Evolutionary conservation across 2,113 vertebrate genomes (phyloP).

Genomic region (Tylochromis polylepis): DNA sequence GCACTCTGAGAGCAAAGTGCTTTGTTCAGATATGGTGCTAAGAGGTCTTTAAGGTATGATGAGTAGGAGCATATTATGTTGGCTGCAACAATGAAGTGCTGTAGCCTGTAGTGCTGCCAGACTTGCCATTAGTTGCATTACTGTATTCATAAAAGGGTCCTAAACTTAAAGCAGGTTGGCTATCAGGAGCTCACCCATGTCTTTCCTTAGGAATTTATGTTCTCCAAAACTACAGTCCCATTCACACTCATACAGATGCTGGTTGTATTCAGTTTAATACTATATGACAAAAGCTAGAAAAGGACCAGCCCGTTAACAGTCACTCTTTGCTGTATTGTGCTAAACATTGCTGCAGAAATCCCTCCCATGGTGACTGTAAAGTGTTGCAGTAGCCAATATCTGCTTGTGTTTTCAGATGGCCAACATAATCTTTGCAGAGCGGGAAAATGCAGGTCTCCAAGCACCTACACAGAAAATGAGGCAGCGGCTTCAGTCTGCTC

Average conservation of each 20-base stretch:
- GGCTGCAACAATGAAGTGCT: neutral
- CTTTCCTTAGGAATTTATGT: neutral
- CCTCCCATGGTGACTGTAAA: neutral
- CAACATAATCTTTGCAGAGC: slow-evolving; percentile 36
- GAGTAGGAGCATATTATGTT: neutral
- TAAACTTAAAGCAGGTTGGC: neutral
- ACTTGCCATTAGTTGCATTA: neutral
- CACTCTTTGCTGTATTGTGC: neutral
- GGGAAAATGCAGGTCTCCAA: slow-evolving; percentile 36
- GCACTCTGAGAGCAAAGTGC: neutral
- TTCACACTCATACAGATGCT: neutral
- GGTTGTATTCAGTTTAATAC: neutral
- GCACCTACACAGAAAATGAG: slow-evolving; percentile 35
- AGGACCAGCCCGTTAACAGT: neutral
- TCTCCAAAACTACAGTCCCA: neutral
- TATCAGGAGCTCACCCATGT: neutral
- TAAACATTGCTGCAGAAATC: neutral
- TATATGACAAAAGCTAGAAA: neutral
- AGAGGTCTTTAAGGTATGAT: neutral
- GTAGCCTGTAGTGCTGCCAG: neutral
- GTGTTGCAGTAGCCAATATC: neutral
- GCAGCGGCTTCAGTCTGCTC: slow-evolving; percentile 57
- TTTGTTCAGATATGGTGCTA: neutral
- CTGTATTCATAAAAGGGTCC: neutral
- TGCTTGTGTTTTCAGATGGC: slow-evolving; percentile 33